Base-by-base conservation (phyloP, 2,888 invertebrate genomes). In the Lagria hirta region DNA sequence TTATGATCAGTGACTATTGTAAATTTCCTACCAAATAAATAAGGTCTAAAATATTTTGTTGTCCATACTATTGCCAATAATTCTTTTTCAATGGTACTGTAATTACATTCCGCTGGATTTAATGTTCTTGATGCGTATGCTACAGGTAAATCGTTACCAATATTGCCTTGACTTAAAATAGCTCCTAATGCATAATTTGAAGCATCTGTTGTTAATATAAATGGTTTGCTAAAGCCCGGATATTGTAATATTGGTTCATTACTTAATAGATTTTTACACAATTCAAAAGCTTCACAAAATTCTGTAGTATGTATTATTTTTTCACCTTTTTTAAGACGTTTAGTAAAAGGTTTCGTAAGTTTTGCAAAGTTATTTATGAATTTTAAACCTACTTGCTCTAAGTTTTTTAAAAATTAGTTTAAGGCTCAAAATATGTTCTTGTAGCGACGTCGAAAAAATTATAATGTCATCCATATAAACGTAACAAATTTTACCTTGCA, bases 381-480 rank as follows among this genome's bases (percentile, higher is more conserved):
- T 30, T 43, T 57, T 54, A 14, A 55, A 49, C 23, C 51, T 51
- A 3, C 47, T 28, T 13, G 41, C 15, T 43, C 41, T 16, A 20
- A 54, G 33, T 21, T 35, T 26, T 15, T 48, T n/a, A 24, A 52
- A 54, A 8, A 51, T 44, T 11, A 12, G 11, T 38, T 18, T 22
- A 10, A 51, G 17, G 37, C 48, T 56, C 2, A 22, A 11, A 5
- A 52, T 49, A 30, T 48, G 49, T 35, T 52, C 36, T 34, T 51
- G 41, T n/a, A 50, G 35, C 1, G 33, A 40, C 1, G 36, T 37
- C 0, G 38, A 33, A 22, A 38, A 55, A n/a, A 51, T 42, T 1
- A 52, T 47, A 12, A 57, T 49, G 10, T 58, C 56, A 30, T 62
- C 59, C 6, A 59, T 15, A 22, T 61, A 59, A 1, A 58, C 52